Evolutionary conservation across 2,797 vertebrate genomes (phyloP).

Genomic region (Odontamblyopus lacepedii): DNA sequence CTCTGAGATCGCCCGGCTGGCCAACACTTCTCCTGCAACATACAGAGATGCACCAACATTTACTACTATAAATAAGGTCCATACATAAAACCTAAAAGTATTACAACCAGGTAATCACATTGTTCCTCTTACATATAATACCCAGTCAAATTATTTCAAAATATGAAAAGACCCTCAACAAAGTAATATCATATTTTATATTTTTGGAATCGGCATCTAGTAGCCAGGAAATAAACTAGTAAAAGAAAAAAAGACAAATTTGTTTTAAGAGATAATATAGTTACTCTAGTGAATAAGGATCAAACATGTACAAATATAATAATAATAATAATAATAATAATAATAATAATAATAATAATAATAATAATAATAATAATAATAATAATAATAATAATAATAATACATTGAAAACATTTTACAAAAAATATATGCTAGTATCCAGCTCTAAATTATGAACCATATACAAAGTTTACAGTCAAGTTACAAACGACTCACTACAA

Average conservation of each 20-base stretch:
- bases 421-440: not conserved
- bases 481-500: slow-evolving; percentile 48
- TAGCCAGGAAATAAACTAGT: no score
- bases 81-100: not conserved
- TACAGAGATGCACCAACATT: slow-evolving; percentile 43
- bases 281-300: not conserved
- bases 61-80: not conserved
- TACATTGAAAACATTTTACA: no score
- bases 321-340: not conserved
- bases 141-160: no score
- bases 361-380: no score
- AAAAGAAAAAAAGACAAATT: not conserved
- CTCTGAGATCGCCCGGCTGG: slow-evolving; percentile 69
- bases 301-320: not conserved
- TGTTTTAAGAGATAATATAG: not conserved
- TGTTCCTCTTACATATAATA: no score
- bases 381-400: no score
- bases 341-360: no score
- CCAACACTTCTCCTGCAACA: slow-evolving; percentile 75
- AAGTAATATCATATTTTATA: no score
- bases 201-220: no score
- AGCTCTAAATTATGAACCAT: not conserved
- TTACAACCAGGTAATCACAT: not conserved
- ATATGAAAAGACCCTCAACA: no score
- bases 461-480: slow-evolving; percentile 25